phyloP scores from a whole-genome alignment of 2,797 vertebrate species.

The Clarias pachynema region DNA sequence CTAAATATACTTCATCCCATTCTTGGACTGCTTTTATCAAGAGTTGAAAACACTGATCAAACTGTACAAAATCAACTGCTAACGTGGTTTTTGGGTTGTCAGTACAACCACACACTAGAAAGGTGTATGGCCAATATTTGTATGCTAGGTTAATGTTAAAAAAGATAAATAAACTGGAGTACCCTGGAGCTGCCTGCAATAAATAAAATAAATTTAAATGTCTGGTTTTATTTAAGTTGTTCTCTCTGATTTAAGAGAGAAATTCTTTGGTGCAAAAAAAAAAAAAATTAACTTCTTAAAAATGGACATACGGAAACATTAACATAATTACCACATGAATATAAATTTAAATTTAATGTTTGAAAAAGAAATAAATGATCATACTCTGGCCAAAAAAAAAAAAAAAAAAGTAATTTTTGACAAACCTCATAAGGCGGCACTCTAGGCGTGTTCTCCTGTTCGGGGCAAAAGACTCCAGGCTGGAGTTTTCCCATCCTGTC shows the following conservation, averaged over 20 bases:
- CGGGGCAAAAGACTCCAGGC: conserved; percentile 82
- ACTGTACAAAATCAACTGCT: not conserved
- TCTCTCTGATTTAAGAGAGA: not conserved
- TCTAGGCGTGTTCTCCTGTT: conserved; percentile 83
- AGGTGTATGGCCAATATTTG: not conserved
- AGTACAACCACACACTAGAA: not conserved
- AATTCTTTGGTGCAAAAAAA: not conserved
- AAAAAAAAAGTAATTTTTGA: not conserved
- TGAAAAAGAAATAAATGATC: not conserved
- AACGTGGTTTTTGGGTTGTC: not conserved
- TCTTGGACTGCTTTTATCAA: not conserved
- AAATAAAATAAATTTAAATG: too few relatives aligned
- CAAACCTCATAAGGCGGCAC: conserved; percentile 88
- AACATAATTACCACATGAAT: not conserved
- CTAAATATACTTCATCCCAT: not conserved
- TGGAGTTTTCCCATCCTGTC: conserved; percentile 83
- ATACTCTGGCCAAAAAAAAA: not conserved
- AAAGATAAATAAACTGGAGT: not conserved
- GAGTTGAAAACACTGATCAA: not conserved
- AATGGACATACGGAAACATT: not conserved
- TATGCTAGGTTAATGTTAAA: not conserved
- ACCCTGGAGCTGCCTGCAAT: not conserved
- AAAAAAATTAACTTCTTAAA: not conserved
- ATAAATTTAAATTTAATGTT: not conserved
- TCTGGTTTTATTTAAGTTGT: too few relatives aligned